Evolutionary conservation across 2,888 invertebrate genomes (phyloP).

Genomic region (Eristalis arbustorum): DNA sequence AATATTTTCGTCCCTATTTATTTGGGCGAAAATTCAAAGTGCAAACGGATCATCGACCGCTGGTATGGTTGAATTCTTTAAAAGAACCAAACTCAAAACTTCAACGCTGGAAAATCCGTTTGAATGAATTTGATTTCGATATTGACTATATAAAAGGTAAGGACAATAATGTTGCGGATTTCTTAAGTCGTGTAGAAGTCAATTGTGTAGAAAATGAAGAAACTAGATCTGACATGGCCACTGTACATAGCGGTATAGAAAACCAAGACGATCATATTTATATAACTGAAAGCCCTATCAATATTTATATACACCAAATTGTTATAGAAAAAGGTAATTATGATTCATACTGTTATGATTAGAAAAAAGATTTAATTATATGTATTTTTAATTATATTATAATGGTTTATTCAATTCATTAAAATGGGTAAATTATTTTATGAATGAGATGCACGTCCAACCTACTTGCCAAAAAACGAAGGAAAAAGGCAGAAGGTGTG

Average conservation of each 20-base stretch:
- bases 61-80: not conserved
- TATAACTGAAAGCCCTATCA: too few species aligned
- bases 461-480: too few species aligned
- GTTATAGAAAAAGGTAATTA: too few species aligned
- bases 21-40: slow-evolving; percentile 73
- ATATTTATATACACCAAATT: too few species aligned
- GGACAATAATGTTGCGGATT: not conserved
- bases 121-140: slow-evolving; percentile 49
- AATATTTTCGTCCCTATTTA: slow-evolving; percentile 20
- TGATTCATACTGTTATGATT: too few species aligned
- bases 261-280: slow-evolving; percentile 35
- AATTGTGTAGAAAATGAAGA: not conserved
- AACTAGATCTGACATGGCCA: not conserved
- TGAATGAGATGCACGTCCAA: too few species aligned
- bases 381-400: too few species aligned
- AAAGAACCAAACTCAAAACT: not conserved
- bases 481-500: too few species aligned
- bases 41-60: slow-evolving; percentile 74
- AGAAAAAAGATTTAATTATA: too few species aligned
- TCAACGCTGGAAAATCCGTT: slow-evolving; percentile 56
- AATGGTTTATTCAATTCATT: too few species aligned
- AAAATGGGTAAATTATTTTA: too few species aligned
- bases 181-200: not conserved
- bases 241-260: slow-evolving; percentile 27
- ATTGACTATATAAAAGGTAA: slow-evolving; percentile 28